These are phyloP conservation scores for Perizoma flavofasciatum DNA, from an alignment of 2,888 invertebrate species.

Conservation along the genomic window DNA sequence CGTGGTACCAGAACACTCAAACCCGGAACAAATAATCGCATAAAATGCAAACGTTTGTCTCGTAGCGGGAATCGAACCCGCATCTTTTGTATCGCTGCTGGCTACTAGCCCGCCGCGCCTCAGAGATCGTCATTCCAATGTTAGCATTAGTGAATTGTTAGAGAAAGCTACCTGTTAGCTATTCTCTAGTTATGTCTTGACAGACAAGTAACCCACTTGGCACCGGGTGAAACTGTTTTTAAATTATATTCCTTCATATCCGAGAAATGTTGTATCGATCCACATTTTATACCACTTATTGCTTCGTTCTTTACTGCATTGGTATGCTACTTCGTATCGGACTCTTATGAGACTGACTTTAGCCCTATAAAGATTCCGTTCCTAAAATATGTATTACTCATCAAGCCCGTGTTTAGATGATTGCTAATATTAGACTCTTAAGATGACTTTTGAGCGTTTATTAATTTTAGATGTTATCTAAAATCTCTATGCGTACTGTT, in stretches of 20 bases:
- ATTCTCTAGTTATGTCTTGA: slow-evolving; percentile 58
- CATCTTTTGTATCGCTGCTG: no score
- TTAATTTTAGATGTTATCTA: neutral
- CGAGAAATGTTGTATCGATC: slow-evolving; percentile 30
- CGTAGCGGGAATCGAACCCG: no score
- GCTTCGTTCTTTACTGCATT: neutral
- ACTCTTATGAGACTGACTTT: neutral
- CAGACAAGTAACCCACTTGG: slow-evolving; percentile 75
- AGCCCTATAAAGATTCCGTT: slow-evolving; percentile 29
- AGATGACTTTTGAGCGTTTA: slow-evolving; percentile 46
- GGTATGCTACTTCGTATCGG: neutral
- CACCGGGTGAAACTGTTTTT: slow-evolving; percentile 57
- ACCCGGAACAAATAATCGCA: no score
- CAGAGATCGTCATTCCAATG: neutral
- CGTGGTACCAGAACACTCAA: no score
- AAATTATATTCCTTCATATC: slow-evolving; percentile 54
- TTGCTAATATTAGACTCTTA: slow-evolving; percentile 44
- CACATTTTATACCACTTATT: slow-evolving; percentile 11
- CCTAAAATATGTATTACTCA: slow-evolving; percentile 51
- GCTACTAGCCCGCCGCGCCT: no score
- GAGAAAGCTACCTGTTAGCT: slow-evolving; percentile 47
- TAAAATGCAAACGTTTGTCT: no score
- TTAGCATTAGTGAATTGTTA: slow-evolving; percentile 42
- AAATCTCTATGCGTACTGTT: neutral
- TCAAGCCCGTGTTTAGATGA: slow-evolving; percentile 41